A percentile compares a stretch with the other conserved stretches of the same genome.
phyloP scores from a whole-genome alignment of 1,140 invertebrate genomes.

The Pseudoatta argentina region DNA sequence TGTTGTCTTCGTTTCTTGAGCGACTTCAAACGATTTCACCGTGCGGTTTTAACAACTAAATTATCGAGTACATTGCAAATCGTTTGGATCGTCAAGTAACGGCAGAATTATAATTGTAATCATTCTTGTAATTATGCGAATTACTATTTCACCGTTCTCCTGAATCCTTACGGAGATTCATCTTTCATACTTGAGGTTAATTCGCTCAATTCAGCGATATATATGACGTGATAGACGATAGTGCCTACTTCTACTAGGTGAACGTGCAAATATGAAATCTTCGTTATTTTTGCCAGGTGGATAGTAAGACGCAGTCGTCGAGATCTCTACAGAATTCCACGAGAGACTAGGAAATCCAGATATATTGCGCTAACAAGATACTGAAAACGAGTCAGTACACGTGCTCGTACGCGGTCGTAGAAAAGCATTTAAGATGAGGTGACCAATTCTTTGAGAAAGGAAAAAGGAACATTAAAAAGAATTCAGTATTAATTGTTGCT shows the following conservation, averaged over 20 bases:
- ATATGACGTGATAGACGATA: slow-evolving; percentile 15
- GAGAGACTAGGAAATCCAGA: slow-evolving; percentile 2
- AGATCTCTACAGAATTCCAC: slow-evolving; percentile 22
- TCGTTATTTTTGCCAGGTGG: slow-evolving; percentile 5
- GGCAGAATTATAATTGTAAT: slow-evolving; percentile 13
- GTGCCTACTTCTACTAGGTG: neutral
- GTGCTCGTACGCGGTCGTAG: slow-evolving; percentile 38
- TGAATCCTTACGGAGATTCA: neutral
- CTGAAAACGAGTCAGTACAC: slow-evolving; percentile 40
- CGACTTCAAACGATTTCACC: slow-evolving; percentile 12
- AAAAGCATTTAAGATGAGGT: slow-evolving; percentile 12
- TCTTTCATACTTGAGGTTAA: slow-evolving; percentile 21
- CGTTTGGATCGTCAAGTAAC: neutral
- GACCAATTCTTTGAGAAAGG: too few species aligned
- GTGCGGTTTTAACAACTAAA: neutral
- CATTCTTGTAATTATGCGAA: slow-evolving; percentile 17
- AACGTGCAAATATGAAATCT: neutral
- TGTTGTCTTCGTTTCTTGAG: neutral
- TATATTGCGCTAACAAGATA: slow-evolving; percentile 18
- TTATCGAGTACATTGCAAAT: neutral
- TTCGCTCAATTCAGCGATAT: slow-evolving; percentile 36
- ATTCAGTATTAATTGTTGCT: too few species aligned
- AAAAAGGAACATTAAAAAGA: too few species aligned
- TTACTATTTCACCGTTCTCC: slow-evolving; percentile 10
- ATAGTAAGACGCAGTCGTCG: neutral